phyloP scores from a whole-genome alignment of 2,888 invertebrate species.

The Microctonus aethiopoides region DNA sequence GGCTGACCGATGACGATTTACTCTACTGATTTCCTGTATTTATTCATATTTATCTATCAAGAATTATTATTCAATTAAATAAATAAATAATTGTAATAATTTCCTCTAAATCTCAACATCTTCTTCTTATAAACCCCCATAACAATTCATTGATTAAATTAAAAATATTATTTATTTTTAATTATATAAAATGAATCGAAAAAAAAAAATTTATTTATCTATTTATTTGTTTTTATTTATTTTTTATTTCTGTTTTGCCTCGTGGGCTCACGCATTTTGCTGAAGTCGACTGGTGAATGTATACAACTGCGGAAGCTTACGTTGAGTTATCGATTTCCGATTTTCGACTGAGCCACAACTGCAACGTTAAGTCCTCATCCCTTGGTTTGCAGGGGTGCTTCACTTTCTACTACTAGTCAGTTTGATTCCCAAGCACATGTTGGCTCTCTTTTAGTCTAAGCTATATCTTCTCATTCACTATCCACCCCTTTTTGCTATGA shows the following conservation, averaged over 20 bases:
- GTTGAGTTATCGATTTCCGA: slow-evolving; percentile 44
- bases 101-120: too few species aligned
- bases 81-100: too few species aligned
- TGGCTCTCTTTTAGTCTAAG: not conserved
- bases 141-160: too few species aligned
- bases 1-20: slow-evolving; percentile 48
- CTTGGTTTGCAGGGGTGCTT: slow-evolving; percentile 27
- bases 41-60: not conserved
- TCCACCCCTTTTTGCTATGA: not conserved
- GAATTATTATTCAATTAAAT: not conserved
- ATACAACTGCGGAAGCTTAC: slow-evolving; percentile 25
- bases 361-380: slow-evolving; percentile 37
- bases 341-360: slow-evolving; percentile 35
- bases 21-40: slow-evolving; percentile 17
- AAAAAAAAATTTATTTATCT: too few species aligned
- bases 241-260: not conserved
- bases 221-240: not conserved
- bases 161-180: too few species aligned
- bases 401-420: slow-evolving; percentile 16
- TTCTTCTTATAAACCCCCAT: too few species aligned
- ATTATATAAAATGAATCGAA: too few species aligned
- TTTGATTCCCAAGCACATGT: not conserved
- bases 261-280: not conserved
- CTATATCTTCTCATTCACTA: too few species aligned
- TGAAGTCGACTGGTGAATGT: slow-evolving; percentile 10